phyloP scores from a whole-genome alignment of 2,113 vertebrate genomes.

The Tretioscincus oriximinensis region DNA sequence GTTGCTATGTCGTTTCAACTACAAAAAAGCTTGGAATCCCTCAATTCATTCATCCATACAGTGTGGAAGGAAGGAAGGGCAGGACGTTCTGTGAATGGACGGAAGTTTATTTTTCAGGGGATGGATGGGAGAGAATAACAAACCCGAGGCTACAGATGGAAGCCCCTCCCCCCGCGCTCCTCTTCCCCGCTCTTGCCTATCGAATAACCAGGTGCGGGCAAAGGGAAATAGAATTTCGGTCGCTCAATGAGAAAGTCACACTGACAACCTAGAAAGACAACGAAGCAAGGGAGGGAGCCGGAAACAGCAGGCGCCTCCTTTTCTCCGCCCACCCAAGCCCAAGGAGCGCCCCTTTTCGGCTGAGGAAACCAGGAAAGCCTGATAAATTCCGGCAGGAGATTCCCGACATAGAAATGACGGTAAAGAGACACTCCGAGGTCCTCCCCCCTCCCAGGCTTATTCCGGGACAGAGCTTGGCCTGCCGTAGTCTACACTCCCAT shows the following conservation, averaged over 20 bases:
- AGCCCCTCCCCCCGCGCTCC: neutral
- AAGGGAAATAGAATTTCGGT: constrained; percentile 3
- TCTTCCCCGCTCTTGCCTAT: neutral
- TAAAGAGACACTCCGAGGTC: no score
- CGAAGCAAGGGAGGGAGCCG: neutral
- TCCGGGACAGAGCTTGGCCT: no score
- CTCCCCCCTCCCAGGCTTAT: no score
- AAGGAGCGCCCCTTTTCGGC: neutral
- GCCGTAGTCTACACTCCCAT: no score
- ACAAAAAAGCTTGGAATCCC: neutral
- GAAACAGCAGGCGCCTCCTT: neutral
- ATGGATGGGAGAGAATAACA: neutral
- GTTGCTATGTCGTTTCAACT: no score
- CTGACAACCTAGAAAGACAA: neutral
- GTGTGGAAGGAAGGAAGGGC: constrained; percentile 22
- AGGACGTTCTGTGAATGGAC: constrained; percentile 23
- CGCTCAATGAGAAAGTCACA: neutral
- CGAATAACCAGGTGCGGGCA: neutral
- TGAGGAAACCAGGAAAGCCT: neutral
- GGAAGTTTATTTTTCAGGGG: constrained; percentile 22
- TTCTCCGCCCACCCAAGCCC: neutral
- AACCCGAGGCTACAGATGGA: neutral
- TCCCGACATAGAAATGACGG: neutral
- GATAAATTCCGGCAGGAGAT: neutral
- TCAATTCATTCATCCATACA: neutral